phyloP scores from a whole-genome alignment of 2,888 invertebrate genomes.

The Teleogryllus oceanicus region DNA sequence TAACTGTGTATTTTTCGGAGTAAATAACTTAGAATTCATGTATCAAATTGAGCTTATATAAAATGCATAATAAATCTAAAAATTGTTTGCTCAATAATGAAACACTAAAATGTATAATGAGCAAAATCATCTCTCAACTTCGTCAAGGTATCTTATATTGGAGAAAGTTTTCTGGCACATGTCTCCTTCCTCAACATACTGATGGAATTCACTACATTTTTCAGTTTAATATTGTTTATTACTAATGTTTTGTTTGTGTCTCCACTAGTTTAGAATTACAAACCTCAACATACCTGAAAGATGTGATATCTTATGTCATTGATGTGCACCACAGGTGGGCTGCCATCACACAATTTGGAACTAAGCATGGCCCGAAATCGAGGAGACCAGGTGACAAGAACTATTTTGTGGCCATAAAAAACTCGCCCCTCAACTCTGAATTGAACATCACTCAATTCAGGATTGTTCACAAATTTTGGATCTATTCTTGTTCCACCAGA shows the following conservation, averaged over 20 bases:
- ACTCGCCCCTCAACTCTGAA: slow-evolving; percentile 86
- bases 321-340: slow-evolving; percentile 82
- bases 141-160: too few species aligned
- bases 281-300: slow-evolving; percentile 65
- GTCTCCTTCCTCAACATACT: not conserved
- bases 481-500: slow-evolving; percentile 73
- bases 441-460: slow-evolving; percentile 86
- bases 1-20: too few species aligned
- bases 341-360: slow-evolving; percentile 68
- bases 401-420: slow-evolving; percentile 92
- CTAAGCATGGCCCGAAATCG: slow-evolving; percentile 81
- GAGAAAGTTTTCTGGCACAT: too few species aligned
- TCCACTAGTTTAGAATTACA: slow-evolving; percentile 4
- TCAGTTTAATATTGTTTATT: not conserved
- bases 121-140: too few species aligned
- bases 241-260: slow-evolving; percentile 3
- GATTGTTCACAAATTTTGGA: slow-evolving; percentile 90
- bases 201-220: not conserved
- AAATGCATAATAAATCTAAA: too few species aligned
- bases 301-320: slow-evolving; percentile 90
- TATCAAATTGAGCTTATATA: too few species aligned
- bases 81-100: too few species aligned
- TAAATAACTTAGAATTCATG: too few species aligned
- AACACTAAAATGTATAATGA: too few species aligned
- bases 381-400: slow-evolving; percentile 84